A percentile compares a stretch with the other conserved stretches of the same genome.
Evolutionary conservation across 2,888 invertebrate genomes (phyloP).

Genomic region (Bembecia ichneumoniformis): DNA sequence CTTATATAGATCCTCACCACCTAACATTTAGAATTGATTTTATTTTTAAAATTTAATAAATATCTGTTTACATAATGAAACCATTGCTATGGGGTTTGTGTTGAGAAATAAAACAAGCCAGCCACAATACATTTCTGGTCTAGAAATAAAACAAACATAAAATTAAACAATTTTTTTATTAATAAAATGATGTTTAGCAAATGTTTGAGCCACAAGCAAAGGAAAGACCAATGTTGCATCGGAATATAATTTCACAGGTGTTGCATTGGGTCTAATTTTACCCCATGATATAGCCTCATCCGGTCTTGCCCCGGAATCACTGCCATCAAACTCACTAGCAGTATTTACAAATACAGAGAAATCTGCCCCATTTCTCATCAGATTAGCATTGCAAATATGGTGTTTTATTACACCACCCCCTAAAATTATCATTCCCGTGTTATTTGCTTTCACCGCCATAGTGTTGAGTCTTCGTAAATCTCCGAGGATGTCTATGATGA

Average conservation of each 20-base stretch:
- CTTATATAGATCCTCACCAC: no score
- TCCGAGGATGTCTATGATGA: slow-evolving; percentile 93
- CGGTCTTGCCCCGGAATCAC: slow-evolving; percentile 97
- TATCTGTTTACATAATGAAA: no score
- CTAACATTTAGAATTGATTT: no score
- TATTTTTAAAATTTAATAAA: no score
- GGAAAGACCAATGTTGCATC: slow-evolving; percentile 97
- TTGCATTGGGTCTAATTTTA: slow-evolving; percentile 90
- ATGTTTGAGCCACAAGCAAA: slow-evolving; percentile 94
- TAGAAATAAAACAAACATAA: slow-evolving; percentile 11
- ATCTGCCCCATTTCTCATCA: slow-evolving; percentile 99
- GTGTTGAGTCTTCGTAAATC: slow-evolving; percentile 92
- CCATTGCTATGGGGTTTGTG: no score
- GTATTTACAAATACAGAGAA: slow-evolving; percentile 97
- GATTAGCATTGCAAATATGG: slow-evolving; percentile 99
- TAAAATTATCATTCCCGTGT: slow-evolving; percentile 96
- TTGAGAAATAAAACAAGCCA: no score
- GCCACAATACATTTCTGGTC: no score
- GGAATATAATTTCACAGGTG: slow-evolving; percentile 93
- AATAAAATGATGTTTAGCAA: slow-evolving; percentile 80
- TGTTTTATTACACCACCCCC: slow-evolving; percentile 99
- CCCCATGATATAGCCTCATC: slow-evolving; percentile 99
- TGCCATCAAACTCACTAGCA: slow-evolving; percentile 95
- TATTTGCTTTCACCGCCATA: slow-evolving; percentile 92
- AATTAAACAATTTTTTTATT: slow-evolving; percentile 66